Conservation (phyloP, 2,888 invertebrate genomes). For the Diachrysia chrysitis region DNA sequence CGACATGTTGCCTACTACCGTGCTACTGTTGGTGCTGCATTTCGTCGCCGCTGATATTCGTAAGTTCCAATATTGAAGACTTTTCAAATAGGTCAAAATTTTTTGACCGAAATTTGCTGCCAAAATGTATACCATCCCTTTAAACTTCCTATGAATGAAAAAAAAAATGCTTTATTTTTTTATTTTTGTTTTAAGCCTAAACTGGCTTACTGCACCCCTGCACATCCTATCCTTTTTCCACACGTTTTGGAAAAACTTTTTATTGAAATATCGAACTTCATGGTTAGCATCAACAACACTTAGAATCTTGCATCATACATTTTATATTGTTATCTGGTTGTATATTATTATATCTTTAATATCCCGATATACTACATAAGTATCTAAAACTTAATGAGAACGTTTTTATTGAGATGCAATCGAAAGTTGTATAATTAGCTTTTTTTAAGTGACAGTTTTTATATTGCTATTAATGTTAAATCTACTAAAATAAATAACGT, state of each 20-base stretch:
- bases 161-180: too few relatives aligned
- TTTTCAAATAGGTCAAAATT: too few relatives aligned
- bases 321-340: neutral
- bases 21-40: slow-evolving; percentile 77
- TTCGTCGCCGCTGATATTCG: slow-evolving; percentile 82
- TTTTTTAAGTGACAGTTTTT: neutral
- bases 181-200: too few relatives aligned
- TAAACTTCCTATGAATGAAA: too few relatives aligned
- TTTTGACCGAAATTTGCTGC: too few relatives aligned
- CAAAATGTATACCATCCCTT: too few relatives aligned
- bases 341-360: neutral
- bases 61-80: slow-evolving; percentile 66
- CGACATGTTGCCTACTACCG: slow-evolving; percentile 76
- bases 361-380: neutral
- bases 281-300: too few relatives aligned
- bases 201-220: too few relatives aligned
- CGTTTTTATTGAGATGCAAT: neutral
- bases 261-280: too few relatives aligned
- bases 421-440: neutral
- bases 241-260: too few relatives aligned
- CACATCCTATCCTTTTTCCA: too few relatives aligned
- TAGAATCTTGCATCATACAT: neutral
- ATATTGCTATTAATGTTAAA: neutral
- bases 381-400: neutral
- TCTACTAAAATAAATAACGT: neutral